Evolutionary conservation across 2,113 vertebrate species (phyloP).

Genomic region (Gallinago jamesoni): DNA sequence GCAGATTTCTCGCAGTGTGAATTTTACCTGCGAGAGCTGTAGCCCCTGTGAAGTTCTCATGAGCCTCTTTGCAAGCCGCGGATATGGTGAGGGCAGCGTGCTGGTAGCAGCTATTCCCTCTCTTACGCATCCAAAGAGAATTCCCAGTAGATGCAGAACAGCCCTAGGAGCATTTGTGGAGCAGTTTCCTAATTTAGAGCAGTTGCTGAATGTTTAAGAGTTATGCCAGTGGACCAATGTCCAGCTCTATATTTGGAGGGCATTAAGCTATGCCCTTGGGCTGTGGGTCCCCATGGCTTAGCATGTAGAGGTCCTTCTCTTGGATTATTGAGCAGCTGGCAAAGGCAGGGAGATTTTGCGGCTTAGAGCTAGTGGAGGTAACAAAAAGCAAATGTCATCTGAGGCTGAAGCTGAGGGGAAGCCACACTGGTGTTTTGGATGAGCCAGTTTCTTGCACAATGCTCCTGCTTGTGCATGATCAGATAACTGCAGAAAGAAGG

Average conservation of each 20-base stretch:
- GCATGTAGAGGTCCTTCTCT: not conserved
- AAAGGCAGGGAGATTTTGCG: not conserved
- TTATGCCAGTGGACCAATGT: not conserved
- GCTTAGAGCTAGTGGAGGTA: not conserved
- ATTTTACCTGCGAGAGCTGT: not conserved
- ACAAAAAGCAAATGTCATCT: not conserved
- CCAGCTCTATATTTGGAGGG: slow-evolving; percentile 20
- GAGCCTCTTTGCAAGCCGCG: not conserved
- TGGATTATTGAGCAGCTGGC: not conserved
- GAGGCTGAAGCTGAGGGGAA: not conserved
- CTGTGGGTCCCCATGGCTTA: not conserved
- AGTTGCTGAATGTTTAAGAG: not conserved
- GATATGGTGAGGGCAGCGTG: too few species aligned
- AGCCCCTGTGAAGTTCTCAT: not conserved
- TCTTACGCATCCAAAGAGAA: not conserved
- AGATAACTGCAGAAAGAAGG: not conserved
- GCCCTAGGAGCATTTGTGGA: not conserved
- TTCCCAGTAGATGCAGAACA: not conserved
- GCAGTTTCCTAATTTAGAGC: not conserved
- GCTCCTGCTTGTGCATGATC: not conserved
- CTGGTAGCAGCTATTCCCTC: not conserved
- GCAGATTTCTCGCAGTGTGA: rapidly evolving
- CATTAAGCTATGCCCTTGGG: not conserved
- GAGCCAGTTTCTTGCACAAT: not conserved
- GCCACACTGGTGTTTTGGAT: not conserved